Evolutionary conservation across 2,113 vertebrate species (phyloP), one percentile per base, ranked within the genome.

Genomic region (Nymphicus hollandicus): DNA sequence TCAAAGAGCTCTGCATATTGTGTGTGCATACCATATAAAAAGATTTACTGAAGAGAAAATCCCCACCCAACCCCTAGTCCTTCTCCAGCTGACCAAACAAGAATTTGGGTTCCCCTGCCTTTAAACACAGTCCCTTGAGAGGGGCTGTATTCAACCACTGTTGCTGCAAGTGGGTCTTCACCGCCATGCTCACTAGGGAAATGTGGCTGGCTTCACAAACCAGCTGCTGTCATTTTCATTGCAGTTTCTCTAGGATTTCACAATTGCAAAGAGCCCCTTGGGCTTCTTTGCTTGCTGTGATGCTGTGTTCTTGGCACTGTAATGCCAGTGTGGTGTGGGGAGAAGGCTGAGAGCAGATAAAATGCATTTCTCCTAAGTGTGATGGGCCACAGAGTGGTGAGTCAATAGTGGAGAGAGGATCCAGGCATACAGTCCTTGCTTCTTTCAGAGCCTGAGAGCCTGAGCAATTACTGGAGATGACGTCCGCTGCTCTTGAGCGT

Each of bases 181-280:
- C 63, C 35, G 6, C 65, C 19, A 80, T 63, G 43, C 12, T 81
- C 39, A 1, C 3, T 43, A 44, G 60, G 53, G 27, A 85, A 72
- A 37, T 10, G 17, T 16, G 33, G 17, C 23, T 81, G 79, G 25
- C 71, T 90, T 90, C 55, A 56, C 31, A 73, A 49, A 86, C 66
- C 8, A 52, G 20, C 44, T 64, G 43, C 50, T 86, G 35, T 33
- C 16, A 13, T 70, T 95, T 88, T 81, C 46, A 9, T 39, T 81
- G 46, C 49, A 71, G 86, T 74, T 92, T 81, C 88, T 94, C 37
- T 71, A 64, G 65, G 53, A 64, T 82, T 88, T 86, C 78, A 61
- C 65, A 86, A 56, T 52, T 78, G 44, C 56, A 27, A 85, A 71
- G 44, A 83, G 35, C 61, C 69, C 31, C 52, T 44, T 63, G 60